These are phyloP conservation scores for Forbesichthys agassizii DNA, from an alignment of 2,113 vertebrate species.

Conservation along the genomic window DNA sequence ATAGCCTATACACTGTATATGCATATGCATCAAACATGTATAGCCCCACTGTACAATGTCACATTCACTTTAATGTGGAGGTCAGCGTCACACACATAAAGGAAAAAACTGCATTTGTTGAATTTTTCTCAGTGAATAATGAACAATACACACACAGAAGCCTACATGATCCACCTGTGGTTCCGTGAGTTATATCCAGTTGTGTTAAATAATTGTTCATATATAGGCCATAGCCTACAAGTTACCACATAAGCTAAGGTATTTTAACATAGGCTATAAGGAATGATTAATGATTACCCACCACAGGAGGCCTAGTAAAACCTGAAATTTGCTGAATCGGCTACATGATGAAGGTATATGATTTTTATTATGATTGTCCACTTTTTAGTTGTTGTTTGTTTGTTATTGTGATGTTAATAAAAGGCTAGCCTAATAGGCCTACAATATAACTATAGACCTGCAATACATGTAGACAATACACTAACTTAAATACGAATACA, in stretches of 20 bases:
- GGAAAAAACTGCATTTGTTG: too few species aligned
- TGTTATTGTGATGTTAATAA: not conserved
- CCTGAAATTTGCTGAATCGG: constrained; percentile 60
- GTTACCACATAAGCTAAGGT: constrained; percentile 8
- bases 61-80: too few species aligned
- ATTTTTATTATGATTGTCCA: not conserved
- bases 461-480: too few species aligned
- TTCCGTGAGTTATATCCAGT: too few species aligned
- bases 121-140: not conserved
- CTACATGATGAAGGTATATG: constrained; percentile 7
- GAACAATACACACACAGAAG: not conserved
- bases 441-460: too few species aligned
- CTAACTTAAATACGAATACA: not conserved
- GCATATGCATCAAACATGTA: too few species aligned
- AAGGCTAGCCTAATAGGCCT: too few species aligned
- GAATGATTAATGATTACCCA: constrained; percentile 60
- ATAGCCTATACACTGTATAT: too few species aligned
- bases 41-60: too few species aligned
- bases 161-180: too few species aligned
- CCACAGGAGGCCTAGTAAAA: constrained; percentile 39
- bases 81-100: too few species aligned
- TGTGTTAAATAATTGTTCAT: not conserved
- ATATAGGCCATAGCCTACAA: not conserved
- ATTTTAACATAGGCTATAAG: not conserved
- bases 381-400: not conserved